Base-by-base conservation (phyloP, 2,888 invertebrate species). In the Phaonia tiefii region DNA sequence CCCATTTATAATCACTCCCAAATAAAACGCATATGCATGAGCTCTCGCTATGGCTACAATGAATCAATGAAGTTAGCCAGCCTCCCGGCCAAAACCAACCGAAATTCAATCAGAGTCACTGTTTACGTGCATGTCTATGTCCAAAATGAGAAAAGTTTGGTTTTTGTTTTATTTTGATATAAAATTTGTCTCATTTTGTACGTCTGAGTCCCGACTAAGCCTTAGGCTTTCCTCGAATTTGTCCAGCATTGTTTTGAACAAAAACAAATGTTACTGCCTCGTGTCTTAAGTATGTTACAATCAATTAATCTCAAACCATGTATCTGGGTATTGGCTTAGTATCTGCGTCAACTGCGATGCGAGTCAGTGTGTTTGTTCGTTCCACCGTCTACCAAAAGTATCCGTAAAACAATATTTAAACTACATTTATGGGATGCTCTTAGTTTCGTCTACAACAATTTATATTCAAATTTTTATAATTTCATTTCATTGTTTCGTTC, bases 131-230 rank as follows among this genome's bases (percentile, higher is more conserved):
- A n/a, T 63, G 20, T 63, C 39, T 63, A 42, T 42, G 63, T 22
- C 39, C 22, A 1, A 22, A 22, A 39, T 63, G 13, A 25, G 54
- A 54, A 54, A 54, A 54, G 22, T 1, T 20, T 10, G 56, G 11
- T 63, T 37, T 42, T n/a, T n/a, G n/a, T n/a, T n/a, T n/a, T n/a
- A n/a, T n/a, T 42, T 22, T 63, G 63, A 63, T 39, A 63, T 60
- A n/a, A 60, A 60, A 37, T 60, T 63, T 22, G 39, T 63, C 39
- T 63, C 42, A 63, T 39, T 63, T 42, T 13, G 13, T 1, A 31
- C 8, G 63, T 42, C 11, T 42, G n/a, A 39, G 37, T 60, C 15
- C 17, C 1, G 11, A 1, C 20, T 11, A 60, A 10, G 63, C 42
- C 63, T 63, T 11, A 22, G 39, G 63, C 39, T 17, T 63, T 63